Base-by-base conservation (phyloP, 2,888 invertebrate genomes). In the Drosophila diplacantha region DNA sequence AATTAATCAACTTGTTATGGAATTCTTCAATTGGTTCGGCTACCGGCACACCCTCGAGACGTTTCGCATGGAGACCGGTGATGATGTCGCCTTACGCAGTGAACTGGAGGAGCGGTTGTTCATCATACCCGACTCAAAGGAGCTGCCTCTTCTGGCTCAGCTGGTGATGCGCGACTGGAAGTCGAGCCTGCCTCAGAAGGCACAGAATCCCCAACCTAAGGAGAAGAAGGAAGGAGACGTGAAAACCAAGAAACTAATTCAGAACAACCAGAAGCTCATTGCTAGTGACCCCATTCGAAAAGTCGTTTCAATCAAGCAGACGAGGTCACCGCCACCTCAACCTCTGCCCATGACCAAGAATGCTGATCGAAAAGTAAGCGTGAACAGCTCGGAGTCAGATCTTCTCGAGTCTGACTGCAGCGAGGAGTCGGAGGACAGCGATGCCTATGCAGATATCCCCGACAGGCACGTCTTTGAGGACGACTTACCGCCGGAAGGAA, bases 1-100 rank as follows among this genome's bases (percentile, higher is more conserved):
- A 12, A 75, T 82, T 2, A 76, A 80, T 20, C 76, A 85, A 91
- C 61, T 88, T 16, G 84, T 88, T 8, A 75, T 87, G 61, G 88
- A 88, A 56, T 88, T 87, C 56, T 76, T 88, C 1, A 67, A 84
- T 31, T 88, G 87, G 87, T 85, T 81, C 50, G 84, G 85, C 35
- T 87, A 83, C 39, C 82, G 82, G n/a, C 88, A 88, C 64, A 74
- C 88, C 3, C 72, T 83, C 16, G 85, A 87, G 61, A 87, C 87
- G 64, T 85, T 88, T 44, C 71, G 84, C 2, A 73, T 85, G 59
- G 88, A 88, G 60, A 83, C 83, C n/a, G 85, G 83, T 6, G 72
- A 66, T 8, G 43, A 71, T 16, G 46, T 67, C 37, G 34, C 82
- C 12, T 31, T 73, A 26, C 83, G 87, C 4, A 63, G 70, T 12